Conservation (phyloP, 2,888 invertebrate genomes). For the Sesamia inferens region DNA sequence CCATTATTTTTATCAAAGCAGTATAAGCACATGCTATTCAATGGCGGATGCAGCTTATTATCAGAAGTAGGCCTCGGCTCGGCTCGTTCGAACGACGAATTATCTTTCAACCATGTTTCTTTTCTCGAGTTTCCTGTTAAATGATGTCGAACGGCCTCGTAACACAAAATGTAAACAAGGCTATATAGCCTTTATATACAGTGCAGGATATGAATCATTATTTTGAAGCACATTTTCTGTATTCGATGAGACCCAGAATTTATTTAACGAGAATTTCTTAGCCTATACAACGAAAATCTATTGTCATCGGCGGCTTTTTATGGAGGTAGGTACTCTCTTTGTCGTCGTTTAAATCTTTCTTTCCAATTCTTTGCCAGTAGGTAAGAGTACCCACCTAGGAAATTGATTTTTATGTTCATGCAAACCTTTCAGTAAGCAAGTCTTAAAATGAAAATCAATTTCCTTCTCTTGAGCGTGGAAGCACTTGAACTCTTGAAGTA, state of each 20-base stretch:
- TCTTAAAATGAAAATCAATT: slow-evolving; percentile 47
- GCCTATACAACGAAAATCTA: slow-evolving; percentile 42
- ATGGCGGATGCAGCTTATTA: slow-evolving; percentile 66
- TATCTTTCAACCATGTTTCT: slow-evolving; percentile 54
- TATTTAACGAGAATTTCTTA: slow-evolving; percentile 42
- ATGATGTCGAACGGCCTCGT: slow-evolving; percentile 47
- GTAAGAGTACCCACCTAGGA: slow-evolving; percentile 9
- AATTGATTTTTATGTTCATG: slow-evolving; percentile 28
- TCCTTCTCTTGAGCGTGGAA: slow-evolving; percentile 32
- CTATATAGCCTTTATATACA: slow-evolving; percentile 15
- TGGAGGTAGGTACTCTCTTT: slow-evolving; percentile 43
- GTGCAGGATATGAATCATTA: slow-evolving; percentile 53
- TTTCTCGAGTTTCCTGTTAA: slow-evolving; percentile 54
- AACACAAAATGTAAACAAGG: slow-evolving; percentile 52
- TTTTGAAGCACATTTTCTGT: slow-evolving; percentile 52
- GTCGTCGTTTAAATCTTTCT: slow-evolving; percentile 35
- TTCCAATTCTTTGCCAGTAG: slow-evolving; percentile 22
- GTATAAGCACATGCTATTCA: slow-evolving; percentile 62
- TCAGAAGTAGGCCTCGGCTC: slow-evolving; percentile 52
- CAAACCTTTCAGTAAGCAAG: slow-evolving; percentile 17
- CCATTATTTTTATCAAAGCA: slow-evolving; percentile 75
- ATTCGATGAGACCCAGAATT: slow-evolving; percentile 47
- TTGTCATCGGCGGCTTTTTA: slow-evolving; percentile 42
- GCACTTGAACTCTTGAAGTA: slow-evolving; percentile 29
- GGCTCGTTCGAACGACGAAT: slow-evolving; percentile 47